Conservation (phyloP, 1,140 invertebrate genomes). For the Elymnias hypermnestra region DNA sequence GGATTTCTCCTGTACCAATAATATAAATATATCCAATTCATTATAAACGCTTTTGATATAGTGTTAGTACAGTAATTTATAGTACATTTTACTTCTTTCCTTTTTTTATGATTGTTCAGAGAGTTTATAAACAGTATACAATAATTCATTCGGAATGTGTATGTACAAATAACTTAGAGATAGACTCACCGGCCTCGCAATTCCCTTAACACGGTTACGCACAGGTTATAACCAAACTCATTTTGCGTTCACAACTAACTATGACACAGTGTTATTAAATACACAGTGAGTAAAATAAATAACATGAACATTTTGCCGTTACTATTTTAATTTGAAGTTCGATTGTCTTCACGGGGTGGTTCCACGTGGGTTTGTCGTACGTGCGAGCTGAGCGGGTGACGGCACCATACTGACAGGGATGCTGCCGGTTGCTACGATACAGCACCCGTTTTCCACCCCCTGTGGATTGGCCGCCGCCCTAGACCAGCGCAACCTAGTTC, state of each 20-base stretch:
- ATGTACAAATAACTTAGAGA: constrained; percentile 6
- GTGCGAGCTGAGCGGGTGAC: constrained; percentile 32
- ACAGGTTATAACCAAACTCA: constrained; percentile 29
- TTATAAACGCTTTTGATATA: too few relatives aligned
- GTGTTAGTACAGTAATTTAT: too few relatives aligned
- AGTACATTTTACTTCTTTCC: too few relatives aligned
- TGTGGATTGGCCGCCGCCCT: constrained; percentile 63
- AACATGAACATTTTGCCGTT: constrained; percentile 56
- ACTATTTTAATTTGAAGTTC: constrained; percentile 33
- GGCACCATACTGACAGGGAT: constrained; percentile 60
- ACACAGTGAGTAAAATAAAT: constrained; percentile 63
- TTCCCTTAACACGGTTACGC: constrained; percentile 10
- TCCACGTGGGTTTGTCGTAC: constrained; percentile 20
- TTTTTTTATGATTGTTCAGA: too few relatives aligned
- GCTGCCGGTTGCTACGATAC: constrained; percentile 69
- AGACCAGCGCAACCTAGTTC: constrained; percentile 67
- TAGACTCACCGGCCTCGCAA: constrained; percentile 21
- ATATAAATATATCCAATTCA: too few relatives aligned
- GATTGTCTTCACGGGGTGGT: constrained; percentile 14
- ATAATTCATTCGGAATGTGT: neutral
- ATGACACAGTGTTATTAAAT: constrained; percentile 62
- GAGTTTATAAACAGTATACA: too few relatives aligned
- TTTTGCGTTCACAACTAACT: constrained; percentile 35
- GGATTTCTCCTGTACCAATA: too few relatives aligned
- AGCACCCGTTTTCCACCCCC: constrained; percentile 50